Percentiles rank a stretch among this genome's conserved stretches.
Evolutionary conservation across 2,797 vertebrate species (phyloP).

Genomic region (Periophthalmus magnuspinnatus): DNA sequence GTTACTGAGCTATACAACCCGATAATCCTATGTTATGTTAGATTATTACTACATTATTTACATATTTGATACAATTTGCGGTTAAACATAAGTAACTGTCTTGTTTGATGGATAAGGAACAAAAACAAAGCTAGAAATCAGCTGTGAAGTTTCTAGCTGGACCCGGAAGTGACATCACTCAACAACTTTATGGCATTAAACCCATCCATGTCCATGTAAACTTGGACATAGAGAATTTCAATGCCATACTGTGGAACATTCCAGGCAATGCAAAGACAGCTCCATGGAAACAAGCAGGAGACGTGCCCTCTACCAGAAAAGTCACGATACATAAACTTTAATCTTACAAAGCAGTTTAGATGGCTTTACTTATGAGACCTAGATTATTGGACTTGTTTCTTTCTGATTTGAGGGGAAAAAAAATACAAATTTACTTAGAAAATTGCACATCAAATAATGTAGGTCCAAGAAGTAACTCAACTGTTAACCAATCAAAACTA

Average conservation of each 20-base stretch:
- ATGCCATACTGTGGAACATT: not conserved
- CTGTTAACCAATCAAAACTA: not conserved
- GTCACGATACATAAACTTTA: not conserved
- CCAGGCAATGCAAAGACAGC: not conserved
- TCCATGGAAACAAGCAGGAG: not conserved
- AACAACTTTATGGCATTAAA: not conserved
- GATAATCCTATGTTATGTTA: no score
- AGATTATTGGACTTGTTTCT: not conserved
- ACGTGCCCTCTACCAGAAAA: not conserved
- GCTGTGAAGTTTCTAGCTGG: no score
- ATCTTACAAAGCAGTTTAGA: not conserved
- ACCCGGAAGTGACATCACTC: no score
- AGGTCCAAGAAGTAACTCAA: not conserved
- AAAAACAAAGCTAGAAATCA: no score
- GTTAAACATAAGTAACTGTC: no score
- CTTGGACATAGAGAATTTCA: not conserved
- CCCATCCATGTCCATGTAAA: no score
- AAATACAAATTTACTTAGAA: not conserved
- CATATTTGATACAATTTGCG: no score
- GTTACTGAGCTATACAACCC: no score
- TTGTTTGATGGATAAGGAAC: no score
- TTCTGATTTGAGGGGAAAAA: not conserved
- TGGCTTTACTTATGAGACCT: not conserved
- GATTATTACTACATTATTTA: no score
- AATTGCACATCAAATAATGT: conserved; percentile 4